These are phyloP conservation scores for Vireo griseus DNA, from an alignment of 2,797 vertebrate genomes.

Conservation along the genomic window DNA sequence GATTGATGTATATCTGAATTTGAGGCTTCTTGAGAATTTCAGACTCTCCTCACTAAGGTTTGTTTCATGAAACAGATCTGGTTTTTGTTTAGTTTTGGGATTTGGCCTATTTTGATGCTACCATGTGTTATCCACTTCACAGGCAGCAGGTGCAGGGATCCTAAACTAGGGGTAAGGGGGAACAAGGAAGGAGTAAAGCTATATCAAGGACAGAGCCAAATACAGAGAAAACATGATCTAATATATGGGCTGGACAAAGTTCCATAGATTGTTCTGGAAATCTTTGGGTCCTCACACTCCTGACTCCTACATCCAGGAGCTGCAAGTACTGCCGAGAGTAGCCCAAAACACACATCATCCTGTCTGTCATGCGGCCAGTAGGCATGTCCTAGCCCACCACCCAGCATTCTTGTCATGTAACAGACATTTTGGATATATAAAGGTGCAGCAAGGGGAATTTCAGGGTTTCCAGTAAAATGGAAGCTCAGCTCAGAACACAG, in stretches of 20 bases:
- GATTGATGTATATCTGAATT: not conserved
- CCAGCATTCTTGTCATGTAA: not conserved
- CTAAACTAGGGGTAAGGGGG: not conserved
- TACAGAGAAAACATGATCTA: not conserved
- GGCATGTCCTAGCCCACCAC: not conserved
- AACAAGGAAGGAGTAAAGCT: not conserved
- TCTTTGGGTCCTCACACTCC: not conserved
- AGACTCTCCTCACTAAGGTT: not conserved
- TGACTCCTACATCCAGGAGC: not conserved
- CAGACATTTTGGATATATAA: not conserved
- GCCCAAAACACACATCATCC: not conserved
- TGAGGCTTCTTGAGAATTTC: not conserved
- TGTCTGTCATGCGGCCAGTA: not conserved
- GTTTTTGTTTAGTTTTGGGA: not conserved
- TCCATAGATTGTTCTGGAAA: not conserved
- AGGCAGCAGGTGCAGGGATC: not conserved
- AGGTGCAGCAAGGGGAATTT: not conserved
- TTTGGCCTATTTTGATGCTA: not conserved
- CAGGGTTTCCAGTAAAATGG: not conserved
- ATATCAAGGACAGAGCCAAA: not conserved
- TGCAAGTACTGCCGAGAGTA: not conserved
- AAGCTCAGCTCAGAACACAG: accelerated
- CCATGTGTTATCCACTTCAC: not conserved
- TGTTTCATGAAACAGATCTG: not conserved
- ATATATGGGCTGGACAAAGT: not conserved